Percentiles rank a stretch among this genome's conserved stretches.
Conservation (phyloP, 2,888 invertebrate species). For the Nasonovia ribisnigri region DNA sequence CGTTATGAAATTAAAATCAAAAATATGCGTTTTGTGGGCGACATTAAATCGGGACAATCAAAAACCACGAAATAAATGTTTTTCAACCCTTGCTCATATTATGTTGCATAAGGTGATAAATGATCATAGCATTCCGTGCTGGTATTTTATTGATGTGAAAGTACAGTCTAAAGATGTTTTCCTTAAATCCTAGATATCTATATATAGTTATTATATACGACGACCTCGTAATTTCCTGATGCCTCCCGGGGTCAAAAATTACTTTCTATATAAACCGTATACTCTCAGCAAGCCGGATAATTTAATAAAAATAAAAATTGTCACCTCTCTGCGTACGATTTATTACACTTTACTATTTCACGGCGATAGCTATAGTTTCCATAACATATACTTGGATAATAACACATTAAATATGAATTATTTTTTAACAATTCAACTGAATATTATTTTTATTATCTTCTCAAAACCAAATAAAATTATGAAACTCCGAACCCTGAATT, state of each 20-base stretch:
- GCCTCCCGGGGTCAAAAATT: slow-evolving; percentile 46
- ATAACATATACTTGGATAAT: slow-evolving; percentile 25
- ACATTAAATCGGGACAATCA: background rate
- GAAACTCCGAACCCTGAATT: background rate
- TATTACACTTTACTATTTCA: background rate
- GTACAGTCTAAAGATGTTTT: slow-evolving; percentile 18
- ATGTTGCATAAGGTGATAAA: slow-evolving; percentile 41
- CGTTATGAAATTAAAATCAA: background rate
- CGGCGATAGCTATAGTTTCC: background rate
- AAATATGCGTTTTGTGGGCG: background rate
- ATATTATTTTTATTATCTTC: background rate
- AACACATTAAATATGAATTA: background rate
- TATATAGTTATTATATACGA: background rate
- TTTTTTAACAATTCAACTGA: slow-evolving; percentile 14
- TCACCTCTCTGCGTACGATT: slow-evolving; percentile 12
- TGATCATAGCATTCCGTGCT: background rate
- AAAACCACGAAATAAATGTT: background rate
- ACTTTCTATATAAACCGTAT: slow-evolving; percentile 33
- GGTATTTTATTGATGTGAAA: slow-evolving; percentile 40
- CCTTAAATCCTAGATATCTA: background rate
- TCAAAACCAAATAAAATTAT: background rate
- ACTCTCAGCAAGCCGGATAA: background rate
- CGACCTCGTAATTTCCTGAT: slow-evolving; percentile 33
- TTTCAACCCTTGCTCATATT: background rate
- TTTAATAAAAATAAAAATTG: slow-evolving; percentile 38